Evolutionary conservation across 1,140 invertebrate species (phyloP).

Genomic region (Sipha flava): DNA sequence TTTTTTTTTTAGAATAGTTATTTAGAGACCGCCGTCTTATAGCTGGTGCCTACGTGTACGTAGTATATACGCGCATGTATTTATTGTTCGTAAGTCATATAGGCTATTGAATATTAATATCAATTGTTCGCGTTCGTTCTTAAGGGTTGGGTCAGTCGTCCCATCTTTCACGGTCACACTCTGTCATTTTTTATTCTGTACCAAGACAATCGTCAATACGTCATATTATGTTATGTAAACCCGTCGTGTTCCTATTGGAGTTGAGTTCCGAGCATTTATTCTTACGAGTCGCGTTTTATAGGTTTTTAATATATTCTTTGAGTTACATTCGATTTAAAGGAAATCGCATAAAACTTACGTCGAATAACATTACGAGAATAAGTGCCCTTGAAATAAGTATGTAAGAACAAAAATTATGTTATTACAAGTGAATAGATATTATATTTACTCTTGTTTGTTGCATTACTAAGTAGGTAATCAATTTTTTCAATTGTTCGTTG

Average conservation of each 20-base stretch:
- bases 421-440: background rate
- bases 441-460: background rate
- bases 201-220: background rate
- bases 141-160: constrained; percentile 9
- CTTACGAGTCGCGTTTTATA: background rate
- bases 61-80: background rate
- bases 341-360: background rate
- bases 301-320: background rate
- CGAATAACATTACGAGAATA: background rate
- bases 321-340: background rate
- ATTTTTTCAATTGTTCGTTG: background rate
- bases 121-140: background rate
- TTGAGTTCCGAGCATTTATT: background rate
- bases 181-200: background rate
- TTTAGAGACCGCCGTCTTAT: no score
- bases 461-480: background rate
- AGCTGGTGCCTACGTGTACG: no score
- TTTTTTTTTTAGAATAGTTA: no score
- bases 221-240: background rate
- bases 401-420: background rate
- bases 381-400: background rate
- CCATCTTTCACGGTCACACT: background rate
- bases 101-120: constrained; percentile 3
- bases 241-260: no score
- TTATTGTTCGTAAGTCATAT: background rate